These are phyloP conservation scores for Enteromius mattozi DNA, from an alignment of 2,797 vertebrate genomes.

Conservation along the genomic window DNA sequence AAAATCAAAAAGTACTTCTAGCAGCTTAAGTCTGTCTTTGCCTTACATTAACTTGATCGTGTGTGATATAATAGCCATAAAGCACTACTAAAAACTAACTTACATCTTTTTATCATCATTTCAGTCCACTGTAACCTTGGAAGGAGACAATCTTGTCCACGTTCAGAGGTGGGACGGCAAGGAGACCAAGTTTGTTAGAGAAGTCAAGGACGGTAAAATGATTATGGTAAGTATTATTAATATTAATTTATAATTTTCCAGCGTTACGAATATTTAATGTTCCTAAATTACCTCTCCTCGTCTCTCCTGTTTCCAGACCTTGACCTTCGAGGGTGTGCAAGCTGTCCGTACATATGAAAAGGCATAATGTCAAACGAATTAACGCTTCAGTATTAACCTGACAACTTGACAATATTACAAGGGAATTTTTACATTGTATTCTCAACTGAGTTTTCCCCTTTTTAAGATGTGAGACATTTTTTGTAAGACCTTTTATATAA, in stretches of 20 bases:
- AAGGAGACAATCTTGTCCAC: conserved; percentile 89
- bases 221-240: conserved; percentile 82
- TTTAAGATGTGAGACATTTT: conserved; percentile 58
- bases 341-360: conserved; percentile 94
- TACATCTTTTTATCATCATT: conserved; percentile 51
- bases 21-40: background rate
- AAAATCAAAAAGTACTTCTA: background rate
- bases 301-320: conserved; percentile 79
- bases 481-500: conserved; percentile 73
- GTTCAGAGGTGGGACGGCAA: conserved; percentile 96
- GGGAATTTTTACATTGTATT: conserved; percentile 59
- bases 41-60: background rate
- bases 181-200: conserved; percentile 90
- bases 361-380: conserved; percentile 75
- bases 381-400: conserved; percentile 65
- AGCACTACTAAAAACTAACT: background rate
- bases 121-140: conserved; percentile 89
- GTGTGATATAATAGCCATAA: background rate
- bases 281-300: background rate
- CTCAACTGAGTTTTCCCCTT: conserved; percentile 63
- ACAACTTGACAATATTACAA: conserved; percentile 65
- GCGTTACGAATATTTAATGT: background rate
- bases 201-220: conserved; percentile 94
- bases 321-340: conserved; percentile 87
- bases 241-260: background rate